Conservation (phyloP, 2,113 vertebrate genomes). For the Tonatia bakeri region DNA sequence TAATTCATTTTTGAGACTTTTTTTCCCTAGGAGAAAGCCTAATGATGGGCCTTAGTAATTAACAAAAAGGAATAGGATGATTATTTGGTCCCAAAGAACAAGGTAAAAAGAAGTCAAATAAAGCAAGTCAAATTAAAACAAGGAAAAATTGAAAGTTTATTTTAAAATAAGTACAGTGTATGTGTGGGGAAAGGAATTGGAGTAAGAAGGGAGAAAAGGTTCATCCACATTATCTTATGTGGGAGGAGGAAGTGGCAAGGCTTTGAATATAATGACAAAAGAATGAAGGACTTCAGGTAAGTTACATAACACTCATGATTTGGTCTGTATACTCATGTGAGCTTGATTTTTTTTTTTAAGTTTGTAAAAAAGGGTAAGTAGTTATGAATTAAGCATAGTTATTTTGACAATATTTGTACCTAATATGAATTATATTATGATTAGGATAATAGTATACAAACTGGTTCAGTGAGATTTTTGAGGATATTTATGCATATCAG, state of each 20-base stretch:
- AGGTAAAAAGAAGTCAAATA: neutral
- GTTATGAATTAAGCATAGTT: neutral
- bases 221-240: neutral
- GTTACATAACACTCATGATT: neutral
- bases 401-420: conserved; percentile 1
- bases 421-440: neutral
- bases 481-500: neutral
- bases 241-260: neutral
- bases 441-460: conserved; percentile 11
- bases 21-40: neutral
- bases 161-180: neutral
- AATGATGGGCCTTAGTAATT: neutral
- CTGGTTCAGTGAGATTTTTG: neutral
- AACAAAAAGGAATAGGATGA: neutral
- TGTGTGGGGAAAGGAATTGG: neutral
- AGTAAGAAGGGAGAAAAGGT: neutral
- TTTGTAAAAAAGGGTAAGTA: neutral
- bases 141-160: neutral
- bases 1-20: neutral
- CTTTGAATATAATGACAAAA: conserved; percentile 22
- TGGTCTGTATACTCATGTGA: neutral
- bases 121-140: neutral
- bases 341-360: neutral
- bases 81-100: conserved; percentile 19
- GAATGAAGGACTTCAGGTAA: neutral